Evolutionary conservation across 2,113 vertebrate genomes (phyloP).

Genomic region (Gambusia affinis): DNA sequence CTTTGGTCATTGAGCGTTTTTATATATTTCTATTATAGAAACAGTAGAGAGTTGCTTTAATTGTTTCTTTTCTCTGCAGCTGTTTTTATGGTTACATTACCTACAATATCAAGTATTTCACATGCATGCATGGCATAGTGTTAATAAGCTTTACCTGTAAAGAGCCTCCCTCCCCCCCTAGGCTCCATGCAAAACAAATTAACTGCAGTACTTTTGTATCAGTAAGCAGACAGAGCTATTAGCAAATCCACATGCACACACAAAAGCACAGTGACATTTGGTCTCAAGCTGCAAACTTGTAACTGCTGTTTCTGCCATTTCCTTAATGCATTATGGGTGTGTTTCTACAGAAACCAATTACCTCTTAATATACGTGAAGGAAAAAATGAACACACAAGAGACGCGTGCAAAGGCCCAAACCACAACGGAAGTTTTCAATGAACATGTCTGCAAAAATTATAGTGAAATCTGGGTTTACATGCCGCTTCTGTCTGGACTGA

Average conservation of each 20-base stretch:
- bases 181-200: background rate
- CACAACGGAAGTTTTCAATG: too few species aligned
- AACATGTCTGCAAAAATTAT: too few species aligned
- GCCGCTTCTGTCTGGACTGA: too few species aligned
- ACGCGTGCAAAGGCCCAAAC: too few species aligned
- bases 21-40: background rate
- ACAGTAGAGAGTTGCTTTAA: background rate
- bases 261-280: background rate
- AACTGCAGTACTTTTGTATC: background rate
- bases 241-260: too few species aligned
- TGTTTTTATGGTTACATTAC: conserved; percentile 2
- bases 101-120: conserved; percentile 4
- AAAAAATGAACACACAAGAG: too few species aligned
- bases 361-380: too few species aligned
- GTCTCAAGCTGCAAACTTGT: background rate
- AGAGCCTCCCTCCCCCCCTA: background rate
- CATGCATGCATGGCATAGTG: background rate
- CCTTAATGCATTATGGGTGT: background rate
- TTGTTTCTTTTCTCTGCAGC: background rate
- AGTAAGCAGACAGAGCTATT: background rate
- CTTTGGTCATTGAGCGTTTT: background rate
- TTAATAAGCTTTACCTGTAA: background rate
- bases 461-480: too few species aligned
- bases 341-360: too few species aligned
- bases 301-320: background rate